These are phyloP conservation scores for Temnothorax rugatulus DNA, from an alignment of 2,888 invertebrate genomes.

Conservation along the genomic window DNA sequence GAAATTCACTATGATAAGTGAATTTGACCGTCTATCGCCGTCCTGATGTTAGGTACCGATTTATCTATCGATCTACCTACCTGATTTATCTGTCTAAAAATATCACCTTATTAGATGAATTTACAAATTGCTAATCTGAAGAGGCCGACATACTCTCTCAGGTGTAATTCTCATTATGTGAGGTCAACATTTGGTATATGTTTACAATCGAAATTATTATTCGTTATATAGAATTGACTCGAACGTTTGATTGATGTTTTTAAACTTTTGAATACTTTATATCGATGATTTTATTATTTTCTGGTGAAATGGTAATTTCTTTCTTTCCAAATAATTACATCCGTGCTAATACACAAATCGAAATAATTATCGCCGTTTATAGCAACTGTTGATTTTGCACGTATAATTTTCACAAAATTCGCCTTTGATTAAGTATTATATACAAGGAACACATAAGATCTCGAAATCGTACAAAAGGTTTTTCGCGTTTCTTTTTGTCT, in stretches of 20 bases:
- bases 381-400: not conserved
- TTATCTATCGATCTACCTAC: constrained; percentile 69
- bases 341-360: constrained; percentile 7
- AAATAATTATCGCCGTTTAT: constrained; percentile 43
- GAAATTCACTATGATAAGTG: constrained; percentile 58
- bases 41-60: constrained; percentile 63
- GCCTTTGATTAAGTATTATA: constrained; percentile 32
- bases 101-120: constrained; percentile 44
- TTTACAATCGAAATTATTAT: constrained; percentile 42
- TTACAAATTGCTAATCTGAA: constrained; percentile 43
- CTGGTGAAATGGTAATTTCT: not conserved
- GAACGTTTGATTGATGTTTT: constrained; percentile 49
- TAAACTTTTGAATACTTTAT: constrained; percentile 26
- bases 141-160: constrained; percentile 30
- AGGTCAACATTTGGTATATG: constrained; percentile 38
- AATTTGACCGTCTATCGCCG: constrained; percentile 70
- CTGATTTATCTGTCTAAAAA: constrained; percentile 64
- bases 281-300: constrained; percentile 2
- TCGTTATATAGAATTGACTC: constrained; percentile 49
- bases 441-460: constrained; percentile 43
- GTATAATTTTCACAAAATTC: constrained; percentile 22
- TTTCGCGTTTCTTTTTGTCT: constrained; percentile 16
- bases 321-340: constrained; percentile 1
- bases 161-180: constrained; percentile 31
- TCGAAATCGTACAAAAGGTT: constrained; percentile 16